A percentile compares a stretch with the other conserved stretches of the same genome.
These are phyloP conservation scores for Steinernema khuongi DNA, from an alignment of 1,140 invertebrate species.

Conservation along the genomic window DNA sequence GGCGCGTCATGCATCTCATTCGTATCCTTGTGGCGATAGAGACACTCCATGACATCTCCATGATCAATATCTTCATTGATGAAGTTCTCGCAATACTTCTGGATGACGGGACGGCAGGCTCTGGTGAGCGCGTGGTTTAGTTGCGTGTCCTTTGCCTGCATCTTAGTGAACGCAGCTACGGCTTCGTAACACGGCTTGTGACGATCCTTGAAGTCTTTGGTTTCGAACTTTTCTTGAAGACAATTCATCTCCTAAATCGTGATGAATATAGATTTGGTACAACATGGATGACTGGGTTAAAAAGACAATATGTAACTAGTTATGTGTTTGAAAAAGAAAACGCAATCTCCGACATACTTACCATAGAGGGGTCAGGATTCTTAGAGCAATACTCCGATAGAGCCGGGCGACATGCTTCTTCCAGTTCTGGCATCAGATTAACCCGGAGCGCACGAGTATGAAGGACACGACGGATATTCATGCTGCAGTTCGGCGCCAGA, in stretches of 20 bases:
- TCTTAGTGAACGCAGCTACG: constrained; percentile 81
- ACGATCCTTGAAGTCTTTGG: constrained; percentile 59
- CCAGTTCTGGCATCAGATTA: constrained; percentile 85
- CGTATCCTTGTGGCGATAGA: constrained; percentile 86
- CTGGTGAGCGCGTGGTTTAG: constrained; percentile 69
- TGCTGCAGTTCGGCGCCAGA: constrained; percentile 61
- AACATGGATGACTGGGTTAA: constrained; percentile 22
- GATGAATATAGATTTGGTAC: too few relatives aligned
- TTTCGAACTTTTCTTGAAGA: constrained; percentile 81
- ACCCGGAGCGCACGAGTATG: constrained; percentile 81
- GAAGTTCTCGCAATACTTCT: constrained; percentile 72
- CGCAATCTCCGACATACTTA: constrained; percentile 67
- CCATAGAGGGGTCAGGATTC: constrained; percentile 67
- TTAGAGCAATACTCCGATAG: constrained; percentile 76
- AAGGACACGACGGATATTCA: constrained; percentile 84
- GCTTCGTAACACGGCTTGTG: constrained; percentile 67
- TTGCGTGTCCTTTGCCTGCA: constrained; percentile 67
- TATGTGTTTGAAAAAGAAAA: constrained; percentile 24
- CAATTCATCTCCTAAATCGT: constrained; percentile 74
- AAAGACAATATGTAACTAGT: neutral
- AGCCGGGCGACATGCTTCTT: constrained; percentile 79
- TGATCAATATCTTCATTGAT: constrained; percentile 68
- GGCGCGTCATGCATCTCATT: constrained; percentile 66
- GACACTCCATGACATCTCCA: constrained; percentile 79
- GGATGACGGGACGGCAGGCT: constrained; percentile 75